Evolutionary conservation across 2,888 invertebrate genomes (phyloP).

Genomic region (Rhorus exstirpatorius): DNA sequence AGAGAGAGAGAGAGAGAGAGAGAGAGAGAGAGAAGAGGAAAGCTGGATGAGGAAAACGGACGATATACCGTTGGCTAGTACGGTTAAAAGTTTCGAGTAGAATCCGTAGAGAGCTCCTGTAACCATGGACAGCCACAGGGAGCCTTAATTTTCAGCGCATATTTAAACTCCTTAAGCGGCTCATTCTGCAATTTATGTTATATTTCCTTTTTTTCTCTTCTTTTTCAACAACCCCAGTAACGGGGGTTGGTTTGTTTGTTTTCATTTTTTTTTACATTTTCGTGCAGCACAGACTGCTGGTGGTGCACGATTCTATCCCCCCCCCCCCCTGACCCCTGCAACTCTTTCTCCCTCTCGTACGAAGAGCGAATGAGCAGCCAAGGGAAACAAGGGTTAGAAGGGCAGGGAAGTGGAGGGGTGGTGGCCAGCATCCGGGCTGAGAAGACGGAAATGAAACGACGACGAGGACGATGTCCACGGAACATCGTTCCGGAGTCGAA

Average conservation of each 20-base stretch:
- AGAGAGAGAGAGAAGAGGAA: slow-evolving; percentile 21
- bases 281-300: slow-evolving; percentile 14
- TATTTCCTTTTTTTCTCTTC: slow-evolving; percentile 46
- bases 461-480: slow-evolving; percentile 53
- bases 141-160: slow-evolving; percentile 80
- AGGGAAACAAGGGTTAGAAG: background rate
- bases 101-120: slow-evolving; percentile 54
- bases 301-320: slow-evolving; percentile 61
- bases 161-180: slow-evolving; percentile 80
- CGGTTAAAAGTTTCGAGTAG: slow-evolving; percentile 62
- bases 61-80: slow-evolving; percentile 44
- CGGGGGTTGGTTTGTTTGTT: slow-evolving; percentile 32
- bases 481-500: slow-evolving; percentile 52
- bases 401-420: slow-evolving; percentile 5
- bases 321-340: slow-evolving; percentile 39
- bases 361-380: slow-evolving; percentile 31
- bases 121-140: slow-evolving; percentile 64
- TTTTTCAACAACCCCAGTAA: slow-evolving; percentile 33
- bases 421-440: slow-evolving; percentile 73
- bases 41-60: slow-evolving; percentile 24
- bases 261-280: slow-evolving; percentile 6
- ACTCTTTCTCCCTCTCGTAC: background rate
- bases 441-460: slow-evolving; percentile 79
- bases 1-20: slow-evolving; percentile 8
- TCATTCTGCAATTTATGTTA: slow-evolving; percentile 72